phyloP scores from a whole-genome alignment of 2,888 invertebrate genomes.

The Bimastos eiseni region DNA sequence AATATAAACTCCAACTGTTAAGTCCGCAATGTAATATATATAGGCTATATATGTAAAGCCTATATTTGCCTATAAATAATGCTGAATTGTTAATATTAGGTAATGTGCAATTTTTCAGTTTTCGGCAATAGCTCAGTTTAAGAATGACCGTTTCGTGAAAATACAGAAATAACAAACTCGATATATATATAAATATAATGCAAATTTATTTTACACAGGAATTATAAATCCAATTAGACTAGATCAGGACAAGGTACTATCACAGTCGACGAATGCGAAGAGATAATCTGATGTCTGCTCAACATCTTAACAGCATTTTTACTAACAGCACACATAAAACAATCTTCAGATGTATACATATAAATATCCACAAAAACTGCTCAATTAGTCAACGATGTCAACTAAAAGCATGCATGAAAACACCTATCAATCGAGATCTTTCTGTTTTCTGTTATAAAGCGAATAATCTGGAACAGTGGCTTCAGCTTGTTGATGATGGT shows the following conservation, averaged over 20 bases:
- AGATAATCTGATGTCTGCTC: not conserved
- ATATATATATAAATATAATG: not conserved
- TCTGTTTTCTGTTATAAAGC: not conserved
- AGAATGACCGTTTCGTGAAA: not conserved
- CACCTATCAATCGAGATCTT: not conserved
- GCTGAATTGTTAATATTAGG: not conserved
- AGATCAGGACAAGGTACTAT: not conserved
- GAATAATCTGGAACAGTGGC: not conserved
- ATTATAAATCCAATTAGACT: no score
- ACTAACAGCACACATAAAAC: not conserved
- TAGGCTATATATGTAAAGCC: no score
- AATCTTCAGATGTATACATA: not conserved
- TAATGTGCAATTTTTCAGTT: not conserved
- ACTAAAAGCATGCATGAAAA: not conserved
- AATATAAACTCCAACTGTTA: no score
- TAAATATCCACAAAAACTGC: not conserved
- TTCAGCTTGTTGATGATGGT: not conserved
- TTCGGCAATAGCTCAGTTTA: not conserved
- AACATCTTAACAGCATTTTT: not conserved
- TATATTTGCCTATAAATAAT: no score
- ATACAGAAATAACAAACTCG: not conserved
- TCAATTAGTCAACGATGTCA: not conserved
- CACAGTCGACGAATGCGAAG: not conserved
- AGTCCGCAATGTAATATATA: no score
- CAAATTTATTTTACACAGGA: not conserved